These are phyloP conservation scores for Halcyon smyrnensis DNA, from an alignment of 2,797 vertebrate genomes.

Conservation along the genomic window DNA sequence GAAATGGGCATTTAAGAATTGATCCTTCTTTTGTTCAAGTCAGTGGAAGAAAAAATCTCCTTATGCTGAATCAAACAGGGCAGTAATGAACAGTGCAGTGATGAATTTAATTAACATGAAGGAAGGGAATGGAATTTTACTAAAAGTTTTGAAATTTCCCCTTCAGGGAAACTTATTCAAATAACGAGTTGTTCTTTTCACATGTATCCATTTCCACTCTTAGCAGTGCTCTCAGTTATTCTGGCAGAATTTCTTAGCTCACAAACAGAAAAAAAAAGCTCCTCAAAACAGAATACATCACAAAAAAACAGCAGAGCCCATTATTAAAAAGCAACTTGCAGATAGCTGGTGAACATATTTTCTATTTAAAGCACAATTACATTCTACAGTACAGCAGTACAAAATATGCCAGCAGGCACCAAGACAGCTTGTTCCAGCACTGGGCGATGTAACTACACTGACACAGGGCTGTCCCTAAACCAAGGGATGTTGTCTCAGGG, in stretches of 20 bases:
- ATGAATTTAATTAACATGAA: conserved; percentile 37
- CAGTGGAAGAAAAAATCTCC: neutral
- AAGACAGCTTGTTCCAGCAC: neutral
- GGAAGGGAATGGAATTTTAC: conserved; percentile 23
- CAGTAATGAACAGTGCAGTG: neutral
- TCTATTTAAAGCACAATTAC: neutral
- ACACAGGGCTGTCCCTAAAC: neutral
- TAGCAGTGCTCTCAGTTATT: neutral
- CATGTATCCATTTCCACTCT: conserved; percentile 11
- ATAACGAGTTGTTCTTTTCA: neutral
- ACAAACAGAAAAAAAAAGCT: neutral
- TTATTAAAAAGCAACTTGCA: neutral
- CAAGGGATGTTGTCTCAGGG: neutral
- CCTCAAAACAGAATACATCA: neutral
- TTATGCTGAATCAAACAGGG: neutral
- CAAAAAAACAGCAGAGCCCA: neutral
- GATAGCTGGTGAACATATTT: neutral
- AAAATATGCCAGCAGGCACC: neutral
- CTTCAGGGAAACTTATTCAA: conserved; percentile 43
- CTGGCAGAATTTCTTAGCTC: neutral
- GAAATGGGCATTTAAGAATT: neutral
- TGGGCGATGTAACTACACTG: neutral
- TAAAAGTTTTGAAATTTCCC: conserved; percentile 38
- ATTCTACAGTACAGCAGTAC: neutral
- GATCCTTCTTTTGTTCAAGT: neutral